Evolutionary conservation across 2,113 vertebrate species (phyloP).

Genomic region (Strigops habroptila): DNA sequence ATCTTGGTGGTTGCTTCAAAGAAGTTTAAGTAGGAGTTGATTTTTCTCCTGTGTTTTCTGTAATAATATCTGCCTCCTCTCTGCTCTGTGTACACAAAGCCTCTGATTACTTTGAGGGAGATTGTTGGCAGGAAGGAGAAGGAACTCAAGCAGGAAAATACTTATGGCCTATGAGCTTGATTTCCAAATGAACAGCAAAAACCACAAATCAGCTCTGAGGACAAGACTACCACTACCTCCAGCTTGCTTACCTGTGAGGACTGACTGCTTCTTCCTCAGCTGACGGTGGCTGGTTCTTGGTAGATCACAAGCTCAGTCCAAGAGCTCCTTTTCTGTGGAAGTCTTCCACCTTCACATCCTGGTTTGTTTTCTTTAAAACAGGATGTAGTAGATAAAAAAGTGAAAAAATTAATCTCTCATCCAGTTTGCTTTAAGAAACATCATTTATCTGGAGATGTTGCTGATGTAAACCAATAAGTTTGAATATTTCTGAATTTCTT

Average conservation of each 20-base stretch:
- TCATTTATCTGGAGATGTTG: background rate
- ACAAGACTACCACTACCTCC: background rate
- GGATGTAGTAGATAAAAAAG: background rate
- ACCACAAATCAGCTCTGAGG: background rate
- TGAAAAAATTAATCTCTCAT: background rate
- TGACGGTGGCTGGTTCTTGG: background rate
- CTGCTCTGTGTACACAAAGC: background rate
- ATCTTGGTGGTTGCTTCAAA: background rate
- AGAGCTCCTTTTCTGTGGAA: background rate
- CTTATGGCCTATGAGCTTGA: background rate
- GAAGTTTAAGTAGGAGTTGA: background rate
- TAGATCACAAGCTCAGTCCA: background rate
- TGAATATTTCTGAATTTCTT: background rate
- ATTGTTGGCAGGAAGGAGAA: background rate
- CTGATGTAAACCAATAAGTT: background rate
- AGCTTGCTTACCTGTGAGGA: background rate
- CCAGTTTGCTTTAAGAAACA: background rate
- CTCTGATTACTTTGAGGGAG: background rate
- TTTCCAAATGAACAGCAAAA: background rate
- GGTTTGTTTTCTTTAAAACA: background rate
- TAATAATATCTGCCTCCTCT: background rate
- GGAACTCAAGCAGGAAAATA: background rate
- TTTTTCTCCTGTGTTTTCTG: conserved; percentile 8
- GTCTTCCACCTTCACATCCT: background rate
- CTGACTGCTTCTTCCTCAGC: background rate